Conservation (phyloP, 2,113 vertebrate species). For the Herpetotheres cachinnans region DNA sequence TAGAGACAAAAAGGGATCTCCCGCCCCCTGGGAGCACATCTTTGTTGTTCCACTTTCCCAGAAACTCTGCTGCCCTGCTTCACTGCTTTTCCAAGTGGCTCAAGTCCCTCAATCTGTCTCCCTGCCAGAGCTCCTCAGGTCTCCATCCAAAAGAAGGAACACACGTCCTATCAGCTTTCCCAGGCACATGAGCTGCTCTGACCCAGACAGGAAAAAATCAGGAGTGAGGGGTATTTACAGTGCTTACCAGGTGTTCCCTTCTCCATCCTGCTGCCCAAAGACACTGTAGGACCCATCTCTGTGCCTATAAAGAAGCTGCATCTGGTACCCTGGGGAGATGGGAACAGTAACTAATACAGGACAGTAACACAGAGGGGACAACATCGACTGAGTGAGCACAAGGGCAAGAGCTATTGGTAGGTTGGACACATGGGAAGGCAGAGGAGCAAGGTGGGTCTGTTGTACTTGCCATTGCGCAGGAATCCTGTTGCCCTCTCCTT, state of each 20-base stretch:
- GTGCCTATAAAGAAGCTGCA: slow-evolving; percentile 81
- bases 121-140: background rate
- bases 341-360: background rate
- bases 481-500: slow-evolving; percentile 64
- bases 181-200: background rate
- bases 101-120: background rate
- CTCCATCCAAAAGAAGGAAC: background rate
- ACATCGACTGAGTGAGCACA: background rate
- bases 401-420: background rate
- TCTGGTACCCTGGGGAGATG: slow-evolving; percentile 78
- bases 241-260: slow-evolving; percentile 87
- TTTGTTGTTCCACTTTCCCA: background rate
- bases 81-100: background rate
- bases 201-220: background rate
- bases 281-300: slow-evolving; percentile 86
- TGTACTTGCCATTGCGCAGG: slow-evolving; percentile 74
- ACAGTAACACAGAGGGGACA: background rate
- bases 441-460: background rate
- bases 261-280: slow-evolving; percentile 77
- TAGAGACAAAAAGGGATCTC: background rate
- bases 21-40: background rate
- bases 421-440: background rate
- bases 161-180: slow-evolving; percentile 71
- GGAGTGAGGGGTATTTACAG: background rate
- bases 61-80: background rate